A percentile compares a stretch with the other conserved stretches of the same genome.
Evolutionary conservation across 2,797 vertebrate species (phyloP).

Genomic region (Merluccius polli): DNA sequence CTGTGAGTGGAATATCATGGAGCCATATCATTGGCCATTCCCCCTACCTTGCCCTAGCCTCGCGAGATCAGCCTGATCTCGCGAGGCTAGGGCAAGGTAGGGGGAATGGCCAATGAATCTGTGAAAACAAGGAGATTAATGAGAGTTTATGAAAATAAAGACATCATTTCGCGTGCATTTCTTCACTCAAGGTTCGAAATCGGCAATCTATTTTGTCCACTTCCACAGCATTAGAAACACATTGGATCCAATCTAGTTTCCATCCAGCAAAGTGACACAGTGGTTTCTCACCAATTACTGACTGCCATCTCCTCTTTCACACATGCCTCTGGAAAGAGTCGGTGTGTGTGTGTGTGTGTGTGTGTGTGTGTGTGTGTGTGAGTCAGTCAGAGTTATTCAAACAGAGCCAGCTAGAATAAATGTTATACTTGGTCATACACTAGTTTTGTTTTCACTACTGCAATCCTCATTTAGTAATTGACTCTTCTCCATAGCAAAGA

Average conservation of each 20-base stretch:
- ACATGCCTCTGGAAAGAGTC: conserved; percentile 55
- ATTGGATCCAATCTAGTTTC: conserved; percentile 54
- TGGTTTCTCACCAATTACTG: conserved; percentile 70
- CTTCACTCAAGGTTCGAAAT: neutral
- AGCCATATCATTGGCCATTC: no score
- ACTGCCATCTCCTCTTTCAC: conserved; percentile 66
- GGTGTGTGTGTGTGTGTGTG: conserved; percentile 14
- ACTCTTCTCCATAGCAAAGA: neutral
- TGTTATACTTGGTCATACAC: neutral
- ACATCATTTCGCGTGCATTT: neutral
- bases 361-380: conserved; percentile 12
- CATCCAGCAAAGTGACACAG: conserved; percentile 64
- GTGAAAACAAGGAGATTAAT: neutral
- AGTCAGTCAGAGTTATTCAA: conserved; percentile 13
- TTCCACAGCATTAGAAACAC: conserved; percentile 54
- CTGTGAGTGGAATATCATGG: no score
- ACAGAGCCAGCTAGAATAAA: neutral
- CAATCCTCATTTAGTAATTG: neutral
- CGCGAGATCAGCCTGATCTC: no score
- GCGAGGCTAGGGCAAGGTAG: neutral
- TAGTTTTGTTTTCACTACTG: neutral
- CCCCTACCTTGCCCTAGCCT: no score
- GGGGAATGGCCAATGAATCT: neutral
- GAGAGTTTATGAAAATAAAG: neutral
- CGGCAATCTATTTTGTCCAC: conserved; percentile 29